phyloP scores from a whole-genome alignment of 53 echinoderm and acorn worm species.

The Holothuria leucospilota region DNA sequence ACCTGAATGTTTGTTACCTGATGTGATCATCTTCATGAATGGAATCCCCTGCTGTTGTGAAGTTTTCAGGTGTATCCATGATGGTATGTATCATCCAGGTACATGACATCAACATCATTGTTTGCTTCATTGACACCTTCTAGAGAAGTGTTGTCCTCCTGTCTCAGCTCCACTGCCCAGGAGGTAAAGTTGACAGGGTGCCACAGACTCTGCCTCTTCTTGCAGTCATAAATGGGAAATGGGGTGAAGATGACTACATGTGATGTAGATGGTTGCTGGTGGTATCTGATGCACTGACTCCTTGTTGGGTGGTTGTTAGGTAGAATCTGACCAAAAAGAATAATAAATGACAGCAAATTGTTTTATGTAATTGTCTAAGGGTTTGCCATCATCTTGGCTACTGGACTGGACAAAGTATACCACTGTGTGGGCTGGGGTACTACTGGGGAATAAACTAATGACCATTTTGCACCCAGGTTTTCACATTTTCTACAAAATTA shows the following conservation, averaged over 20 bases:
- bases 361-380: conserved; percentile 22
- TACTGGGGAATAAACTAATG: too few species aligned
- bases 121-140: neutral
- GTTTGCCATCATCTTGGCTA: conserved; percentile 39
- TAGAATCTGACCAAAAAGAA: conserved; percentile 74
- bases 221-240: neutral
- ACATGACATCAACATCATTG: conserved; percentile 86
- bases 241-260: conserved; percentile 2
- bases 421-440: too few species aligned
- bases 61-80: conserved; percentile 80
- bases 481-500: too few species aligned
- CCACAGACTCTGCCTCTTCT: conserved; percentile 8
- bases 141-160: conserved; percentile 31
- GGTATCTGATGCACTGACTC: conserved; percentile 57
- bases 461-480: too few species aligned
- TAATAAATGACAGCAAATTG: conserved; percentile 40
- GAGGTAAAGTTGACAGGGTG: conserved; percentile 42
- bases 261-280: neutral
- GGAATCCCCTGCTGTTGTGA: conserved; percentile 70
- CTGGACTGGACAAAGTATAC: neutral
- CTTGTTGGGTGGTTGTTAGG: conserved; percentile 63
- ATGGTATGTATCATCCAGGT: conserved; percentile 86
- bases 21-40: conserved; percentile 67
- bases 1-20: conserved; percentile 65
- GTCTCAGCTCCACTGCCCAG: conserved; percentile 35